A percentile compares a stretch with the other conserved stretches of the same genome.
These are phyloP conservation scores for Pangasius sanitwongsei DNA, from an alignment of 2,797 vertebrate genomes.

Conservation along the genomic window DNA sequence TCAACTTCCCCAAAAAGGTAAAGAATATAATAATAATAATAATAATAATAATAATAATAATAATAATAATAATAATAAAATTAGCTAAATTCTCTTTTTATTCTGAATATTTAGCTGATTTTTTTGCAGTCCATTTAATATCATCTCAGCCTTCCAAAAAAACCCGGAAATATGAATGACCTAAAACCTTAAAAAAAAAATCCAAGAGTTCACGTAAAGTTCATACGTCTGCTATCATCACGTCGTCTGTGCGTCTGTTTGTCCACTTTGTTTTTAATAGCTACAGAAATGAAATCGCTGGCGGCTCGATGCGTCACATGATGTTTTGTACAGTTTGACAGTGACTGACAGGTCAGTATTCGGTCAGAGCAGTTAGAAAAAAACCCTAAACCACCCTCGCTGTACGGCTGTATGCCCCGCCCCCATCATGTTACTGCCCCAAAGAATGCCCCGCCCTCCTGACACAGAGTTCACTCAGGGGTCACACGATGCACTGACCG, in stretches of 20 bases:
- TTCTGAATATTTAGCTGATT: not conserved
- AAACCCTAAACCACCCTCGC: constrained; percentile 63
- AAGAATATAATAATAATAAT: not conserved
- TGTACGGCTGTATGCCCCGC: constrained; percentile 60
- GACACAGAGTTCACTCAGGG: constrained; percentile 71
- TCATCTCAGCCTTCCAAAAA: not conserved
- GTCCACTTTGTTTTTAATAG: not conserved
- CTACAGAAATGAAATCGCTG: not conserved
- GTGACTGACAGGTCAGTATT: constrained; percentile 66
- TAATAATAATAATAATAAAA: not conserved
- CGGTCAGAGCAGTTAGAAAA: constrained; percentile 68
- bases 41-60: not conserved
- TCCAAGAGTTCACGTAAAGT: constrained; percentile 26
- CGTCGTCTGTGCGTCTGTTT: not conserved
- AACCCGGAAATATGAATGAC: not conserved
- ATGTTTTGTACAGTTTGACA: constrained; percentile 69
- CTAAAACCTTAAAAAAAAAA: not conserved
- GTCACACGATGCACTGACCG: constrained; percentile 64
- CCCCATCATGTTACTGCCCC: constrained; percentile 40
- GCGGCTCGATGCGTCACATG: constrained; percentile 54
- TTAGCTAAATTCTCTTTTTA: not conserved
- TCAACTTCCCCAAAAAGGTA: not conserved
- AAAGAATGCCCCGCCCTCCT: constrained; percentile 9
- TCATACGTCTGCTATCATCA: constrained; percentile 25
- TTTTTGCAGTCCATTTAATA: not conserved